phyloP scores from a whole-genome alignment of 1,140 invertebrate species.

The Heterodera schachtii region DNA sequence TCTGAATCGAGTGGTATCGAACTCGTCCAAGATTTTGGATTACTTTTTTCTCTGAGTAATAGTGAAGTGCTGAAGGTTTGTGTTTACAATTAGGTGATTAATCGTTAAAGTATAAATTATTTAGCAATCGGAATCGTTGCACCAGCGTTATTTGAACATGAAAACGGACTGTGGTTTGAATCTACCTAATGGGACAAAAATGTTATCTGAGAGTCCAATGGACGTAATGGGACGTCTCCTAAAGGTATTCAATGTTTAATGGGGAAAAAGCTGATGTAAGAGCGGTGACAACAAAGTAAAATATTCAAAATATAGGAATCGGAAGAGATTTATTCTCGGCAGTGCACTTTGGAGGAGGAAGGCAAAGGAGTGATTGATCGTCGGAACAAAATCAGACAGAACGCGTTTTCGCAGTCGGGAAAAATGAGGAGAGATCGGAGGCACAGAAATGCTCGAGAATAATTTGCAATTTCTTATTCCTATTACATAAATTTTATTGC shows the following conservation, averaged over 20 bases:
- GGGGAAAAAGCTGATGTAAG: too few species aligned
- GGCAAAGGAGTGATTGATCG: slow-evolving; percentile 2
- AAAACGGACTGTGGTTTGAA: background rate
- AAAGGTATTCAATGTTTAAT: background rate
- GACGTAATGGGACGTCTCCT: background rate
- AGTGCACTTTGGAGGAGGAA: background rate
- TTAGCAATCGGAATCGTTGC: slow-evolving; percentile 21
- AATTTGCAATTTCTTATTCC: background rate
- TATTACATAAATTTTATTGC: too few species aligned
- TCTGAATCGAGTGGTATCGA: background rate
- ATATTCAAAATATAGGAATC: background rate
- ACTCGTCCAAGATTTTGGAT: background rate
- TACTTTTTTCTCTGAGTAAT: slow-evolving; percentile 12
- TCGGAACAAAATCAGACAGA: background rate
- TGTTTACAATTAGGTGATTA: background rate
- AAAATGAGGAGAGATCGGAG: background rate
- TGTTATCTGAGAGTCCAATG: background rate
- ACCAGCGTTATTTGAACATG: slow-evolving; percentile 11
- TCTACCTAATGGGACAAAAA: background rate
- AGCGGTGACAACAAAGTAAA: too few species aligned
- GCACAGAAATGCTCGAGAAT: background rate
- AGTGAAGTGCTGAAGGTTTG: slow-evolving; percentile 10
- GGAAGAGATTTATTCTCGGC: background rate
- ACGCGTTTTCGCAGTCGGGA: background rate
- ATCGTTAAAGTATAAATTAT: background rate